Percentiles rank a stretch among this genome's conserved stretches.
phyloP scores from a whole-genome alignment of 2,888 invertebrate species.

The Onchidella celtica region DNA sequence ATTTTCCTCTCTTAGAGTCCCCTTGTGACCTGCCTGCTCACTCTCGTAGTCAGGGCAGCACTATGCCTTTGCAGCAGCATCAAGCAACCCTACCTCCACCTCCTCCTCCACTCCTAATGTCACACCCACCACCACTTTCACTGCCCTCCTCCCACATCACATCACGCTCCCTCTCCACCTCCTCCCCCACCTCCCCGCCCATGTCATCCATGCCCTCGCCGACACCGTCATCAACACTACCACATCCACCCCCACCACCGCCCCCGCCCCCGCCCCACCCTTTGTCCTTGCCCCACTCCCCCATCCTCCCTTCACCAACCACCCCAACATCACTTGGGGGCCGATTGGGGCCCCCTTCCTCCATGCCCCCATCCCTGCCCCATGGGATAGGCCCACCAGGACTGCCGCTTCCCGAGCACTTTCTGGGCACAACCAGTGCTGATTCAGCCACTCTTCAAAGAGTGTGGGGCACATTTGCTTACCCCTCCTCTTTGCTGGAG shows the following conservation, averaged over 20 bases:
- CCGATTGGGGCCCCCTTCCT: conserved; percentile 21
- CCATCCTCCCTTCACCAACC: conserved; percentile 63
- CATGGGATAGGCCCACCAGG: conserved; percentile 29
- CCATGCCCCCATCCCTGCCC: conserved; percentile 90
- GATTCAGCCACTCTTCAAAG: conserved; percentile 27
- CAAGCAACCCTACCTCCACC: conserved; percentile 46
- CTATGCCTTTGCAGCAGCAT: conserved; percentile 44
- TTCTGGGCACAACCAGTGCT: background rate
- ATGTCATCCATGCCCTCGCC: conserved; percentile 49
- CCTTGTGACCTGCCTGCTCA: conserved; percentile 50
- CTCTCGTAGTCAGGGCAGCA: conserved; percentile 50
- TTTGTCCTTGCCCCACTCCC: conserved; percentile 67
- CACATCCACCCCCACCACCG: conserved; percentile 51
- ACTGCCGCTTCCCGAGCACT: conserved; percentile 42
- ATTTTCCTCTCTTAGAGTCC: conserved; percentile 50
- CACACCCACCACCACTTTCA: conserved; percentile 42
- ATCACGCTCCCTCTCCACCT: conserved; percentile 33
- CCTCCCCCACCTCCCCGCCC: conserved; percentile 49
- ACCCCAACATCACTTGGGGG: conserved; percentile 82
- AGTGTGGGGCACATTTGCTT: conserved; percentile 60
- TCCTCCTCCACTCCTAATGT: conserved; percentile 46
- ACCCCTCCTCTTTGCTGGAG: conserved; percentile 96
- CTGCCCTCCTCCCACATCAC: conserved; percentile 37
- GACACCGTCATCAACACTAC: conserved; percentile 38
- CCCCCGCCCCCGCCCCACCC: conserved; percentile 56